Evolutionary conservation across 2,888 invertebrate genomes (phyloP).

Genomic region (Notodonta dromedarius): DNA sequence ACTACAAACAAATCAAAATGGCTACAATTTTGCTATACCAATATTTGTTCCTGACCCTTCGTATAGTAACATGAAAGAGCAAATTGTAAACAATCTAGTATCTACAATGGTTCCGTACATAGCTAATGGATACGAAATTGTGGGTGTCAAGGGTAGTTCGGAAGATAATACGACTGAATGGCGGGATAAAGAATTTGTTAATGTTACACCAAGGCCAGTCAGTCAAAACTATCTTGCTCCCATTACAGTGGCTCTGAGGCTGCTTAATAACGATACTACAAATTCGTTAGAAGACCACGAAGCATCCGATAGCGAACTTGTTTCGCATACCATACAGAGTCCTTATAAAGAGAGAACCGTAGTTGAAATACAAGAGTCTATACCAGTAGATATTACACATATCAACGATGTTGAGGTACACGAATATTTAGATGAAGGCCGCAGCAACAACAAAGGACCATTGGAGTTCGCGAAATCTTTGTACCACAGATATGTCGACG

Average conservation of each 20-base stretch:
- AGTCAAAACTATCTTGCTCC: conserved; percentile 84
- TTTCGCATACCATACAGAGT: conserved; percentile 63
- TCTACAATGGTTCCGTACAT: conserved; percentile 78
- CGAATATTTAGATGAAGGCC: conserved; percentile 72
- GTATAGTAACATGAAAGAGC: conserved; percentile 58
- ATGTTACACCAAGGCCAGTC: conserved; percentile 84
- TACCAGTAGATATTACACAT: conserved; percentile 82
- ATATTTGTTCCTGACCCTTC: conserved; percentile 75
- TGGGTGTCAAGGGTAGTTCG: conserved; percentile 62
- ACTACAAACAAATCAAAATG: conserved; percentile 49
- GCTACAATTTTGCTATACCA: conserved; percentile 70
- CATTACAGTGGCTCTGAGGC: conserved; percentile 83
- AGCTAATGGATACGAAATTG: conserved; percentile 73
- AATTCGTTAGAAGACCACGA: conserved; percentile 71
- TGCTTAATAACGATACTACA: conserved; percentile 77
- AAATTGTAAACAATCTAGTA: conserved; percentile 68
- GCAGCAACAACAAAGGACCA: conserved; percentile 58
- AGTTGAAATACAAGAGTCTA: conserved; percentile 87
- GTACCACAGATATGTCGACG: conserved; percentile 65
- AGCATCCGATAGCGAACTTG: conserved; percentile 68
- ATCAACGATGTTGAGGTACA: conserved; percentile 77
- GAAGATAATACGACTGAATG: conserved; percentile 46
- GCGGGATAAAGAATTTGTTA: conserved; percentile 51
- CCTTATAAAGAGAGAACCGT: conserved; percentile 77
- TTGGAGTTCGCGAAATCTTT: conserved; percentile 58